Evolutionary conservation across 2,113 vertebrate species (phyloP).

Genomic region (Corythornis cristatus): DNA sequence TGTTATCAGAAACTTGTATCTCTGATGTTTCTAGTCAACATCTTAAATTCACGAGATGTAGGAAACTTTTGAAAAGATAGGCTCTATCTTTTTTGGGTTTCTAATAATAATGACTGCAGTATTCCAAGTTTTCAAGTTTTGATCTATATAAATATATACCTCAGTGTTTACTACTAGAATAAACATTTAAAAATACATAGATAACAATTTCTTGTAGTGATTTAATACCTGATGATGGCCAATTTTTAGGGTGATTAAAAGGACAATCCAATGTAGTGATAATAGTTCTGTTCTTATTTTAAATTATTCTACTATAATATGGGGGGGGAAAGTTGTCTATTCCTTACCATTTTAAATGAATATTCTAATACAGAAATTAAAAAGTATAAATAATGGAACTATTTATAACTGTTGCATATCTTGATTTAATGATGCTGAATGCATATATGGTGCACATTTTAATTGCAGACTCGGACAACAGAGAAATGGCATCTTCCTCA

Average conservation of each 20-base stretch:
- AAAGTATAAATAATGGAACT: neutral
- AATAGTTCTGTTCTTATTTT: neutral
- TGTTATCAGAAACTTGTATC: neutral
- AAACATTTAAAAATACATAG: neutral
- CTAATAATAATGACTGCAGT: neutral
- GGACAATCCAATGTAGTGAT: neutral
- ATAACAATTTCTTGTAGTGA: neutral
- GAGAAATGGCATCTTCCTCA: conserved; percentile 68
- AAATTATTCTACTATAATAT: neutral
- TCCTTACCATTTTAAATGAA: neutral
- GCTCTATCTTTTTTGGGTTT: neutral
- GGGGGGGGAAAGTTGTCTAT: neutral
- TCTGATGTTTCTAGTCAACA: neutral
- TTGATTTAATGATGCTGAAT: conserved; percentile 27
- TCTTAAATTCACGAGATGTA: neutral
- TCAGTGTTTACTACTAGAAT: neutral
- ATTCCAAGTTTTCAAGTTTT: neutral
- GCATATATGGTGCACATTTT: conserved; percentile 54
- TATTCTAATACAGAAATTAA: neutral
- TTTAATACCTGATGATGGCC: neutral
- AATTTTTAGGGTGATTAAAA: neutral
- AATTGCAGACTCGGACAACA: conserved; percentile 70
- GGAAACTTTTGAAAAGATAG: neutral
- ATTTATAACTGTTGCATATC: neutral
- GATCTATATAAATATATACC: neutral